phyloP scores from a whole-genome alignment of 2,113 vertebrate species.

The Percopsis transmontana region DNA sequence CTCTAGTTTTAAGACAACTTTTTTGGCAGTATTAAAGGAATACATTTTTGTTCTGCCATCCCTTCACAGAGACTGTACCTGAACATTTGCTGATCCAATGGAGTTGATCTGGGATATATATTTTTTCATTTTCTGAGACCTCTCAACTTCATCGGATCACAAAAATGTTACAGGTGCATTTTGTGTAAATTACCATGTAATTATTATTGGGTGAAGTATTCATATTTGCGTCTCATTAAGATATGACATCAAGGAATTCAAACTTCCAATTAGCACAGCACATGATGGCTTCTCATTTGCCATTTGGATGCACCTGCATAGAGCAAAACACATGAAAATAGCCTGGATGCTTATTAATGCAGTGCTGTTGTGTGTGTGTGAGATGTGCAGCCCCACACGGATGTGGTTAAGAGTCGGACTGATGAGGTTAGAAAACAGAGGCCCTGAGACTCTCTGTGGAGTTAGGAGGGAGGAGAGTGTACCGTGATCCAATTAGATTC shows the following conservation, averaged over 20 bases:
- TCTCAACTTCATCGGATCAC: too few relatives aligned
- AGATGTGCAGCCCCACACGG: not conserved
- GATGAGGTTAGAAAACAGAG: slow-evolving; percentile 48
- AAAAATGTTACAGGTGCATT: too few relatives aligned
- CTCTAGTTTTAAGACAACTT: slow-evolving; percentile 5
- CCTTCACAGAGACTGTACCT: too few relatives aligned
- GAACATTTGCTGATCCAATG: too few relatives aligned
- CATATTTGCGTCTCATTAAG: slow-evolving; percentile 34
- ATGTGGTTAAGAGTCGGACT: slow-evolving; percentile 48
- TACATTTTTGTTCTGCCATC: too few relatives aligned
- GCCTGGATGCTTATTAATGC: slow-evolving; percentile 67
- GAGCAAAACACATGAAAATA: slow-evolving; percentile 62
- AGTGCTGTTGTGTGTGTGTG: slow-evolving; percentile 20
- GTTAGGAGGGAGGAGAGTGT: slow-evolving; percentile 27
- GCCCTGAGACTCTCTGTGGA: slow-evolving; percentile 21
- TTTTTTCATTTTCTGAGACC: too few relatives aligned
- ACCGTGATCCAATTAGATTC: slow-evolving; percentile 38
- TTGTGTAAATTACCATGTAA: not conserved
- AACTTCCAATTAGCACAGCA: slow-evolving; percentile 59
- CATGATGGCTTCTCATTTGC: slow-evolving; percentile 68
- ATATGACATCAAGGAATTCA: slow-evolving; percentile 61
- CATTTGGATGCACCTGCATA: slow-evolving; percentile 61
- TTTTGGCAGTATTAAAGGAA: not conserved
- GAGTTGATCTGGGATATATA: too few relatives aligned
- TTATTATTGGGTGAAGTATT: not conserved